Percentiles rank a stretch among this genome's conserved stretches.
phyloP scores from a whole-genome alignment of 2,888 invertebrate genomes.

The Lydus trimaculatus region DNA sequence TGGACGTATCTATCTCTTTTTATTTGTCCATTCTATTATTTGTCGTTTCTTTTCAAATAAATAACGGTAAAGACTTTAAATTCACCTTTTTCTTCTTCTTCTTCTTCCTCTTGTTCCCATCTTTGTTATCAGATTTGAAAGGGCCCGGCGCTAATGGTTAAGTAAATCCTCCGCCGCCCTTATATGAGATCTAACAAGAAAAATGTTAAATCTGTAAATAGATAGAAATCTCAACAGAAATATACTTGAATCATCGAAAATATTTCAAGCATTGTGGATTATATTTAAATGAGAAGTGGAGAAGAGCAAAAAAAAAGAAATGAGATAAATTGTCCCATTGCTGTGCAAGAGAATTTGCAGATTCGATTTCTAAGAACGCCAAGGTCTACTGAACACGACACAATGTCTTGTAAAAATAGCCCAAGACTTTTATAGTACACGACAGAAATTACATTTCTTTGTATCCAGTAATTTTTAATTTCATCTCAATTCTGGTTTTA shows the following conservation, averaged over 20 bases:
- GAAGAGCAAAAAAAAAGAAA: neutral
- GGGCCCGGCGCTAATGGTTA: neutral
- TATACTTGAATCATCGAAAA: neutral
- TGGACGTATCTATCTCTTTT: neutral
- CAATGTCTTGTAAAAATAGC: conserved; percentile 26
- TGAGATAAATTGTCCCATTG: neutral
- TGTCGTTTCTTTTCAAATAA: neutral
- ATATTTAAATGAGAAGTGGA: neutral
- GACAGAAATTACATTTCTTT: neutral
- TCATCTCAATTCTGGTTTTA: neutral
- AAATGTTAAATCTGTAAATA: neutral
- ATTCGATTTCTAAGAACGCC: conserved; percentile 28
- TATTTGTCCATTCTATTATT: neutral
- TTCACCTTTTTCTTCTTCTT: no score
- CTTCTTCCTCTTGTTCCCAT: no score
- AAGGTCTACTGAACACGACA: conserved; percentile 29
- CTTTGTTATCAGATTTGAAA: conserved; percentile 1
- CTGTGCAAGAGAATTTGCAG: conserved; percentile 19
- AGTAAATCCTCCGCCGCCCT: neutral
- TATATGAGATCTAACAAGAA: neutral
- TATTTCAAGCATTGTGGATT: neutral
- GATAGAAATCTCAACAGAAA: neutral
- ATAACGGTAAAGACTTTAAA: neutral
- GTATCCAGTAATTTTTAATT: neutral
- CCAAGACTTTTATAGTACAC: conserved; percentile 15